These are phyloP conservation scores for Pachymerium ferrugineum DNA, from an alignment of 2,888 invertebrate genomes.

Conservation along the genomic window DNA sequence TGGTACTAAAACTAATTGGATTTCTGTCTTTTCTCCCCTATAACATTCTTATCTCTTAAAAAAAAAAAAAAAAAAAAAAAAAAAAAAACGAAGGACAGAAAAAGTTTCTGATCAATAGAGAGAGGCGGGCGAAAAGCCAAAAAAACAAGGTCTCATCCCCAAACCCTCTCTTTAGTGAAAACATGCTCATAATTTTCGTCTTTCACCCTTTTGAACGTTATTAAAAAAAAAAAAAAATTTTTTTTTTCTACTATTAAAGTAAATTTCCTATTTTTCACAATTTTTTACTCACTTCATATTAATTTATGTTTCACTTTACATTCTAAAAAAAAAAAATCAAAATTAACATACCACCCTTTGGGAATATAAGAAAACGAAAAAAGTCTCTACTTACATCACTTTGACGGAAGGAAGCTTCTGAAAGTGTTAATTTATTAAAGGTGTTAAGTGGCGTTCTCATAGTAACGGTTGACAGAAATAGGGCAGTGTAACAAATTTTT, in stretches of 20 bases:
- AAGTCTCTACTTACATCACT: too few relatives aligned
- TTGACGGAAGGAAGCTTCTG: not conserved
- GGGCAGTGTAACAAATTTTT: not conserved
- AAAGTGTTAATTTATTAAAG: not conserved
- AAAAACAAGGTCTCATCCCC: not conserved
- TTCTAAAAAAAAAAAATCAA: too few relatives aligned
- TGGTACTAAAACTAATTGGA: not conserved
- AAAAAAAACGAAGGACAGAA: not conserved
- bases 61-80: not conserved
- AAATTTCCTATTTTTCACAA: too few relatives aligned
- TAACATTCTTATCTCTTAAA: not conserved
- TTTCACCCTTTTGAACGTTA: not conserved
- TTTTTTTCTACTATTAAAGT: not conserved
- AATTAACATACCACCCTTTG: too few relatives aligned
- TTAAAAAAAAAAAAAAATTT: too few relatives aligned
- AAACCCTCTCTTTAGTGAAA: not conserved
- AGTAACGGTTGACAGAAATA: not conserved
- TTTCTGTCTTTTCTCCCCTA: not conserved
- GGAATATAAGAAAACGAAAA: too few relatives aligned
- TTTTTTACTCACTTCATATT: too few relatives aligned
- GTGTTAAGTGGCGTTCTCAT: not conserved
- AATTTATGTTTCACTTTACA: too few relatives aligned
- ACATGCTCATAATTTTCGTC: not conserved
- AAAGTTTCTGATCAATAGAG: slow-evolving; percentile 12
- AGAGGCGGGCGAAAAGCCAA: not conserved